Base-by-base conservation (phyloP, 1,140 invertebrate genomes). In the Whitmania pigra region DNA sequence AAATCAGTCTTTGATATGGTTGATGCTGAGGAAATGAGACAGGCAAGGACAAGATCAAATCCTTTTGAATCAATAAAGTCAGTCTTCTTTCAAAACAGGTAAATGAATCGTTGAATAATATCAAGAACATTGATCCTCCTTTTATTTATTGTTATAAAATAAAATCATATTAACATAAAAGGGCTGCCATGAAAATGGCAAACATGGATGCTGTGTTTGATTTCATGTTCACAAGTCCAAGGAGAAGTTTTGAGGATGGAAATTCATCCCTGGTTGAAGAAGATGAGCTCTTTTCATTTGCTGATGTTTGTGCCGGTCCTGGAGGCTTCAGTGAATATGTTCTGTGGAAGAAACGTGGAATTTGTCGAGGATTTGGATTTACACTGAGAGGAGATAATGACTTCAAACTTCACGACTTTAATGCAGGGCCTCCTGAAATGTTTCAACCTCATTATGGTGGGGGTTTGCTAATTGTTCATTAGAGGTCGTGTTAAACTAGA, bases 291-390 rank as follows among this genome's bases (percentile, higher is more conserved):
- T 79, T 86, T 18, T 97, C 94, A 80, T 99, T 98, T 85, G 94
- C 94, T 68, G 96, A 99, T 84, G 89, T 98, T 22, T 99, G 96
- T 84, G 94, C 94, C 69, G 96, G 95, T 18, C 96, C 95, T 27
- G 96, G 96, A 67, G 96, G 95, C 0, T 99, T 99, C 82, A 93
- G 92, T 69, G 96, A 99, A 81, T 99, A 97, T 82, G 86, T 97
- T 69, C 80, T 98, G 0, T 96, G 89, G 86, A 84, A 89, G 71
- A 92, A 89, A 53, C 20, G 20, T 68, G 83, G 79, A 69, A 78
- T 80, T 22, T 73, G 78, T n/a, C 82, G 82, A 71, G 80, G 90
- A 78, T 95, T 97, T 84, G 95, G 96, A 17, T 91, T 99, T 76
- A 99, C 96, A 9, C 83, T 99, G 25, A 89, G 87, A 81, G 88